phyloP scores from a whole-genome alignment of 2,888 invertebrate genomes.

The Dioctria rufipes region DNA sequence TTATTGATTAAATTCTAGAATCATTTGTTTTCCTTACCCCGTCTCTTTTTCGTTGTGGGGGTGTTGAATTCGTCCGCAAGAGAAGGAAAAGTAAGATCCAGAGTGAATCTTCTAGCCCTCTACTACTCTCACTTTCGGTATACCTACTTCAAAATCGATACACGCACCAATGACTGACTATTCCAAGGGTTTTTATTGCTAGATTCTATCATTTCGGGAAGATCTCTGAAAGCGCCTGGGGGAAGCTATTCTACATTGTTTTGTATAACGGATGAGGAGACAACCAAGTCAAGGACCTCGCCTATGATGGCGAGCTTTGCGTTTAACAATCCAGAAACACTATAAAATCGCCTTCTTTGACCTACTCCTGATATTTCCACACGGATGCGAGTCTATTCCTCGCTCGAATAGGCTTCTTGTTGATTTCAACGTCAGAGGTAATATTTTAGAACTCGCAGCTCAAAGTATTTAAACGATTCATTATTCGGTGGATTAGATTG shows the following conservation, averaged over 20 bases:
- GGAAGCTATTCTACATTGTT: constrained; percentile 3
- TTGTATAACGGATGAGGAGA: background rate
- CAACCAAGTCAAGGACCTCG: constrained; percentile 11
- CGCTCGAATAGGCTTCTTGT: background rate
- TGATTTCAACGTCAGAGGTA: constrained; percentile 5
- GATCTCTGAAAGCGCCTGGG: background rate
- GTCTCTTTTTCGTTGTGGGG: background rate
- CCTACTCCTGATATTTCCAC: background rate
- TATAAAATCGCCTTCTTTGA: background rate
- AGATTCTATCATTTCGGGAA: constrained; percentile 19
- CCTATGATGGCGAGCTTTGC: background rate
- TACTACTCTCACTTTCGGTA: background rate
- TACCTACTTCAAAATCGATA: constrained; percentile 17
- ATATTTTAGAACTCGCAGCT: background rate
- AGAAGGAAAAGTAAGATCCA: background rate
- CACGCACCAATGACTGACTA: constrained; percentile 23
- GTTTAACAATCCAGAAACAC: constrained; percentile 2
- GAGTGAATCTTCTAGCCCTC: background rate
- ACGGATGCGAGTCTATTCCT: background rate
- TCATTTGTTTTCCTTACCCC: background rate
- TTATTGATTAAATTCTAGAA: constrained; percentile 20
- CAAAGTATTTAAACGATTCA: constrained; percentile 7
- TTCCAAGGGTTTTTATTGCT: constrained; percentile 20
- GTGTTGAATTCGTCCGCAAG: background rate
- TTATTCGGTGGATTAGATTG: constrained; percentile 19